Evolutionary conservation across 2,113 vertebrate species (phyloP).

Genomic region (Catharus fuscescens): DNA sequence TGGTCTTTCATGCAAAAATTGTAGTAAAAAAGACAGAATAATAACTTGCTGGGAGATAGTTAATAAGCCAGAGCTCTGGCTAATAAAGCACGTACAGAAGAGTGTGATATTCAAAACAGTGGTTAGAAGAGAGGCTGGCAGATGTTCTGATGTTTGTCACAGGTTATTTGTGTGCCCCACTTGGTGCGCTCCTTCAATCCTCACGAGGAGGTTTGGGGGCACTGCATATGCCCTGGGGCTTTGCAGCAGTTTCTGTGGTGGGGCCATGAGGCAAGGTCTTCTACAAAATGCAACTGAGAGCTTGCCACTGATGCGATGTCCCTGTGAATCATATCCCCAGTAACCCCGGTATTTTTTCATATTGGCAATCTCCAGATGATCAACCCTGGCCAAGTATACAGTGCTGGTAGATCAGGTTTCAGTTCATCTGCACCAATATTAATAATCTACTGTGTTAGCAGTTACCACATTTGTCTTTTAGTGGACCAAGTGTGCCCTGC

Average conservation of each 20-base stretch:
- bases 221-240: neutral
- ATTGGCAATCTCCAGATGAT: neutral
- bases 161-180: neutral
- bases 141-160: neutral
- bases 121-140: neutral
- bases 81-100: neutral
- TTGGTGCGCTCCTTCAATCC: fast-evolving
- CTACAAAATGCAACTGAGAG: neutral
- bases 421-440: neutral
- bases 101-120: neutral
- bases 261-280: neutral
- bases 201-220: fast-evolving
- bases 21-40: neutral
- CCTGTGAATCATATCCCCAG: neutral
- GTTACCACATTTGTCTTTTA: neutral
- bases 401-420: neutral
- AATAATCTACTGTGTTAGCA: neutral
- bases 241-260: neutral
- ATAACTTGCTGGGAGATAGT: neutral
- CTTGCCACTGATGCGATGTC: fast-evolving
- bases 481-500: neutral
- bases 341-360: neutral
- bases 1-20: neutral
- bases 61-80: neutral
- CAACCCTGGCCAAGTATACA: neutral